Conservation (phyloP, 2,113 vertebrate genomes). For the Scolopax mira region DNA sequence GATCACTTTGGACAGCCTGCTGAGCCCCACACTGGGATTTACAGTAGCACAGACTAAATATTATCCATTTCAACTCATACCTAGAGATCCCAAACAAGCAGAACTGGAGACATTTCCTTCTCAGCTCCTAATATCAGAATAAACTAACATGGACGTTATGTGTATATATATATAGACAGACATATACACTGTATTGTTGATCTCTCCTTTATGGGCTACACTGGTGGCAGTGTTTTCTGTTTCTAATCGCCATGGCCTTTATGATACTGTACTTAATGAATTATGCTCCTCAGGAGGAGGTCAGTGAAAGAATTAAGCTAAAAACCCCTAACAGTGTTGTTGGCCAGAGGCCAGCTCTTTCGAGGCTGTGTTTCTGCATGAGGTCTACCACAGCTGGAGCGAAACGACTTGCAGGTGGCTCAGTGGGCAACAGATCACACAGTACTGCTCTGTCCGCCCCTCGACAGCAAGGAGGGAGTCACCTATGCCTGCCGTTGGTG, state of each 20-base stretch:
- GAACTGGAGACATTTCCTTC: background rate
- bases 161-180: background rate
- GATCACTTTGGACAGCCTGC: constrained; percentile 4
- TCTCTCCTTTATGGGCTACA: constrained; percentile 12
- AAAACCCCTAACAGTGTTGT: constrained; percentile 65
- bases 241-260: constrained; percentile 62
- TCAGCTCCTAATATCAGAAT: background rate
- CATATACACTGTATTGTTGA: background rate
- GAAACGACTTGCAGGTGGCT: constrained; percentile 78
- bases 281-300: constrained; percentile 70
- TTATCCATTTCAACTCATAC: constrained; percentile 28
- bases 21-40: constrained; percentile 47
- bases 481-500: constrained; percentile 66
- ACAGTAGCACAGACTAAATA: constrained; percentile 62
- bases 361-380: constrained; percentile 68
- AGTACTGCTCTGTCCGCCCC: constrained; percentile 63
- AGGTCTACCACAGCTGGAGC: constrained; percentile 73
- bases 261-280: constrained; percentile 70
- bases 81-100: background rate
- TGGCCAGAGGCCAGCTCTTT: constrained; percentile 63
- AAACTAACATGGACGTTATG: background rate
- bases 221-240: constrained; percentile 63
- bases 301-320: constrained; percentile 69
- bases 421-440: constrained; percentile 75
- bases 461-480: constrained; percentile 66